These are phyloP conservation scores for Hetaerina americana DNA, from an alignment of 1,140 invertebrate species.

Conservation along the genomic window DNA sequence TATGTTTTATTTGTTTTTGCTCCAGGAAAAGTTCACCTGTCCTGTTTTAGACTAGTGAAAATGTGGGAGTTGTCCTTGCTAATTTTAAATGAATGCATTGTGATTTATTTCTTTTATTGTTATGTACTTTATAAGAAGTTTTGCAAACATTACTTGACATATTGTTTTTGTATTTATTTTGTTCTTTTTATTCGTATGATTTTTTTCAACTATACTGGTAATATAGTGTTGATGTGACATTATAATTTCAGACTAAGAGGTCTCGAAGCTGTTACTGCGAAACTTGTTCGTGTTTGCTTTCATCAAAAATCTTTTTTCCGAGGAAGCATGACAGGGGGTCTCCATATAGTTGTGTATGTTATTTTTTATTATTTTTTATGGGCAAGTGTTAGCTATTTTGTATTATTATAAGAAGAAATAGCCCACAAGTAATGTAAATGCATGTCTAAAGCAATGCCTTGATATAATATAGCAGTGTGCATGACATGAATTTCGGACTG, in stretches of 20 bases:
- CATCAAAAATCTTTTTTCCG: neutral
- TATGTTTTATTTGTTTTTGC: neutral
- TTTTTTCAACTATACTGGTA: neutral
- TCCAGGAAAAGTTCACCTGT: neutral
- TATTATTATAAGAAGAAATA: too few relatives aligned
- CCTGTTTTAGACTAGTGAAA: neutral
- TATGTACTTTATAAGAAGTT: neutral
- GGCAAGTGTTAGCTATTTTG: neutral
- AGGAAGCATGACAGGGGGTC: neutral
- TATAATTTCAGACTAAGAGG: neutral
- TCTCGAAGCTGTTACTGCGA: neutral
- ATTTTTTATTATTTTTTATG: neutral
- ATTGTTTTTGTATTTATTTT: neutral
- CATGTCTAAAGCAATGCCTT: neutral
- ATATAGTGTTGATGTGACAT: neutral
- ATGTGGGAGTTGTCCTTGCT: too few relatives aligned
- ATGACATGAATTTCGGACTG: too few relatives aligned
- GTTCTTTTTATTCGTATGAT: neutral
- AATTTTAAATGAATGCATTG: neutral
- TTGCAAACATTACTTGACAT: neutral
- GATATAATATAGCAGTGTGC: neutral
- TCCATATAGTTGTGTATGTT: neutral
- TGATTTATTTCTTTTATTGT: neutral
- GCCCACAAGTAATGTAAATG: too few relatives aligned
- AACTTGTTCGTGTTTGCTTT: neutral